These are phyloP conservation scores for Calliphora vicina DNA, from an alignment of 1,140 invertebrate species.

Conservation along the genomic window DNA sequence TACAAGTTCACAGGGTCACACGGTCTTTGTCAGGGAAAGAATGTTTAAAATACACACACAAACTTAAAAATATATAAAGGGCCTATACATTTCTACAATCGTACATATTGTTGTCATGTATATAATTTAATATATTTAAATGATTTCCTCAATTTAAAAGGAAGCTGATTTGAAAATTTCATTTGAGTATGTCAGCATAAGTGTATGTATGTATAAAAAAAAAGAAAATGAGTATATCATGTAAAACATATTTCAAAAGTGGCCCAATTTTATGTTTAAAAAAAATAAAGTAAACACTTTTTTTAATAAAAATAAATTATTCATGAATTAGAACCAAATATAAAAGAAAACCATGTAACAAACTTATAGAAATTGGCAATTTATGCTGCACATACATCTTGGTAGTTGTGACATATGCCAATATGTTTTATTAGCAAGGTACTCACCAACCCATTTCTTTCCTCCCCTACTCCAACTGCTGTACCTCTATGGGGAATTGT, in stretches of 20 bases:
- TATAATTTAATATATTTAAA: constrained; percentile 9
- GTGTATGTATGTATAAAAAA: too few relatives aligned
- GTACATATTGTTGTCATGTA: neutral
- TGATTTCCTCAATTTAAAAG: constrained; percentile 24
- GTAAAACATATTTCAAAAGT: neutral
- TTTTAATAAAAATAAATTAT: constrained; percentile 30
- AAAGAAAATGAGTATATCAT: neutral
- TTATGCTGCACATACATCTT: neutral
- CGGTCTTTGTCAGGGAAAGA: constrained; percentile 3
- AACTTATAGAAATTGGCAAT: constrained; percentile 8
- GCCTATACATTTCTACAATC: too few relatives aligned
- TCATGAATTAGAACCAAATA: neutral
- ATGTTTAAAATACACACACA: neutral
- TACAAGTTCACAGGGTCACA: constrained; percentile 26
- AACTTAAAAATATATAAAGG: too few relatives aligned
- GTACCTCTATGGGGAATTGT: neutral
- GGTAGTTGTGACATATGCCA: neutral
- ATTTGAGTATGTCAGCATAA: too few relatives aligned
- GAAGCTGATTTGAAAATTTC: neutral
- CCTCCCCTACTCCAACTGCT: neutral
- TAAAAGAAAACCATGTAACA: neutral
- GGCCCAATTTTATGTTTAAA: neutral
- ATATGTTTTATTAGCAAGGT: neutral
- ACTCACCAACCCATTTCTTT: too few relatives aligned
- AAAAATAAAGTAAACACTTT: neutral